These are phyloP conservation scores for Diadema setosum DNA, from an alignment of 35 echinoderm and acorn worm genomes.

Conservation along the genomic window DNA sequence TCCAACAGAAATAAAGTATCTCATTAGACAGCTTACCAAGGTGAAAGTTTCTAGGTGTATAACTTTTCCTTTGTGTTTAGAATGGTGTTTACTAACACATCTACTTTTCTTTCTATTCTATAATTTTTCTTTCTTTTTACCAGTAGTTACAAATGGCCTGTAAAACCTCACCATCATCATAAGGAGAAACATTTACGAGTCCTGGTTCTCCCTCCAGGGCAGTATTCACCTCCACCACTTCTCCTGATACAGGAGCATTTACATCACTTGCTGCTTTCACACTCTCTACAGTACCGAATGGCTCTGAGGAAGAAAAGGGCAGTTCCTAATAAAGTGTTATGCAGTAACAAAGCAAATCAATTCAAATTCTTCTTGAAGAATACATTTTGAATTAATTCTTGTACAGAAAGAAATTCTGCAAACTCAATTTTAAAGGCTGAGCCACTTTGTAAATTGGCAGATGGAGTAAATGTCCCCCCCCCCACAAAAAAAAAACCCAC, in stretches of 20 bases:
- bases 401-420: not conserved
- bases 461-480: not conserved
- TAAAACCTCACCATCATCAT: conserved; percentile 54
- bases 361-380: not conserved
- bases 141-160: no score
- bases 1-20: not conserved
- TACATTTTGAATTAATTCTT: not conserved
- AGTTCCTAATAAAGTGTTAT: not conserved
- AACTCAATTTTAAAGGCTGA: not conserved
- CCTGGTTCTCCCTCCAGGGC: conserved; percentile 40
- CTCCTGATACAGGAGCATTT: conserved; percentile 34
- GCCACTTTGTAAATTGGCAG: not conserved
- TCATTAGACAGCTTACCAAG: not conserved
- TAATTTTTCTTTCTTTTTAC: not conserved
- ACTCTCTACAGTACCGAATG: conserved; percentile 76
- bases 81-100: not conserved
- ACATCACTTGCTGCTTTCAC: conserved; percentile 91
- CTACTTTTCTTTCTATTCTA: not conserved
- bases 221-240: conserved; percentile 59
- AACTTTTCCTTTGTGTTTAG: not conserved
- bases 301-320: conserved; percentile 25
- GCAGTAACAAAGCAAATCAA: not conserved
- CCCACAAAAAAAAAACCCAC: not conserved
- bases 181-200: conserved; percentile 66
- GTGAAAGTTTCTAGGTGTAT: not conserved